These are phyloP conservation scores for Heliothis peltigera DNA, from an alignment of 2,888 invertebrate genomes.

Conservation along the genomic window DNA sequence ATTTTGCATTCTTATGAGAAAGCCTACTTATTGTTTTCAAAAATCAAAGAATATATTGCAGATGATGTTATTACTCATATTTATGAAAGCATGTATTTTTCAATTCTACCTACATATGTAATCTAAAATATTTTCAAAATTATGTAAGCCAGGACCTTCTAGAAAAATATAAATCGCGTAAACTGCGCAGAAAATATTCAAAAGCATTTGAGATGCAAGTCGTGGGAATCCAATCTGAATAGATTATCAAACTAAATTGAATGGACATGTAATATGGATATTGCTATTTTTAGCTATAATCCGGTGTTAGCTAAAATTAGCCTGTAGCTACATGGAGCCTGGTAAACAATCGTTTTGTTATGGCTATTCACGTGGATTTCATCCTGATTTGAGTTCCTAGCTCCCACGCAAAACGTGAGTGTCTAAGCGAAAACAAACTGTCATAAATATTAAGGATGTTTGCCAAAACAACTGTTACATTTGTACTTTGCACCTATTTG, in stretches of 20 bases:
- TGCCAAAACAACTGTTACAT: slow-evolving; percentile 39
- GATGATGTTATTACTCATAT: too few species aligned
- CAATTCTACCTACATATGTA: too few species aligned
- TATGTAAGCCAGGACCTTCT: background rate
- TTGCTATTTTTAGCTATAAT: slow-evolving; percentile 6
- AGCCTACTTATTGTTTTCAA: too few species aligned
- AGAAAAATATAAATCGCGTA: background rate
- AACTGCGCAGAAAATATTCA: background rate
- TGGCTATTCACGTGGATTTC: slow-evolving; percentile 20
- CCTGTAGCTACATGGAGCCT: background rate
- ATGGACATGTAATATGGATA: slow-evolving; percentile 18
- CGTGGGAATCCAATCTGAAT: slow-evolving; percentile 23
- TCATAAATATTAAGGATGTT: slow-evolving; percentile 22
- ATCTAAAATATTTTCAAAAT: too few species aligned
- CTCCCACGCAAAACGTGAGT: slow-evolving; percentile 36
- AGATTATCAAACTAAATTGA: slow-evolving; percentile 9
- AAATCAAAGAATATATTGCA: too few species aligned
- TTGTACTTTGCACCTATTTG: slow-evolving; percentile 34
- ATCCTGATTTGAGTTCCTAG: slow-evolving; percentile 8
- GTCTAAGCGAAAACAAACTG: slow-evolving; percentile 18
- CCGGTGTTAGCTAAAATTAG: background rate
- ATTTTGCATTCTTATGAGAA: too few species aligned
- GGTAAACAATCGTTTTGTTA: slow-evolving; percentile 7
- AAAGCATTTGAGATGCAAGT: slow-evolving; percentile 4
- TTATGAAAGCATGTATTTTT: too few species aligned